phyloP scores from a whole-genome alignment of 2,888 invertebrate genomes.

The Cloeon dipterum region DNA sequence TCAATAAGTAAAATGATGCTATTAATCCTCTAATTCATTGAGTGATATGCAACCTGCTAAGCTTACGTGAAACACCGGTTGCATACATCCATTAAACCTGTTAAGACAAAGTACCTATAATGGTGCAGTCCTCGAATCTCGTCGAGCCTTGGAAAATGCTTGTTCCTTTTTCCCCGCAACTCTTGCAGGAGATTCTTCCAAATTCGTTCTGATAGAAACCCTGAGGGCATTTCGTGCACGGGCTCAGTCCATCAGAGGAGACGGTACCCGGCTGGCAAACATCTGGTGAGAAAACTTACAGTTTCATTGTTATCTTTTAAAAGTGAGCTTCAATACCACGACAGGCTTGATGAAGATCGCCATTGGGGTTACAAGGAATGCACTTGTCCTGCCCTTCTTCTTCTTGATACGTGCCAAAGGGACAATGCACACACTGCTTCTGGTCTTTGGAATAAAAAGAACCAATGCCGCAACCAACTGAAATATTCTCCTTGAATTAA shows the following conservation, averaged over 20 bases:
- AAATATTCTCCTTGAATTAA: background rate
- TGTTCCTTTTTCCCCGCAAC: constrained; percentile 11
- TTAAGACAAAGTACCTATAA: background rate
- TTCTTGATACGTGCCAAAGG: constrained; percentile 16
- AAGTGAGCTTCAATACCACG: background rate
- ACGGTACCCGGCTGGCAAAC: constrained; percentile 17
- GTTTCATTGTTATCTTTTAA: background rate
- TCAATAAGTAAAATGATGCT: no score
- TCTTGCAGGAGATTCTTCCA: constrained; percentile 15
- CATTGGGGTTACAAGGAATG: constrained; percentile 11
- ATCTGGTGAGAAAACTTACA: constrained; percentile 11
- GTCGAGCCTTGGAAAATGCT: background rate
- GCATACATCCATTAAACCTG: no score
- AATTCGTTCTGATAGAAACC: constrained; percentile 17
- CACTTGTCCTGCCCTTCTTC: constrained; percentile 14
- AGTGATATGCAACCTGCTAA: no score
- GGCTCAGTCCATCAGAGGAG: constrained; percentile 16
- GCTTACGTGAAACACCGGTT: no score
- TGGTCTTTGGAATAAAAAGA: constrained; percentile 12
- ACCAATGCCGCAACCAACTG: constrained; percentile 17
- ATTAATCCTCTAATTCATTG: no score
- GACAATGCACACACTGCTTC: constrained; percentile 13
- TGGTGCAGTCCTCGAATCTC: background rate
- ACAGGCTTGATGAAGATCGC: background rate
- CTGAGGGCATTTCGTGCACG: constrained; percentile 15